Base-by-base conservation (phyloP, 2,888 invertebrate species). In the Carabus problematicus region DNA sequence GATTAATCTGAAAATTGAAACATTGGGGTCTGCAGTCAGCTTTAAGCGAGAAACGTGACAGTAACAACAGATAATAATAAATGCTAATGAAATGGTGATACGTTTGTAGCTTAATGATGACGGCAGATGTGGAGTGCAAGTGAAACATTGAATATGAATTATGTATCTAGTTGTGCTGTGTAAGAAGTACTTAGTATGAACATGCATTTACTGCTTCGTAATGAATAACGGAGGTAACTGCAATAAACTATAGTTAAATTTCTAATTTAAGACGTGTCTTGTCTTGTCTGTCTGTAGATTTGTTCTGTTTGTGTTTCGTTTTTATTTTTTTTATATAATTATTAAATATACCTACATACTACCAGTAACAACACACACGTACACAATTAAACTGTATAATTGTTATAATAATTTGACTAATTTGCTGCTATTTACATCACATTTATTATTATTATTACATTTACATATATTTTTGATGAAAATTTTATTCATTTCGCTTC, bases 361-460 rank as follows among this genome's bases (percentile, higher is more conserved):
- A 29, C 29, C 6, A 54, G 41, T 54, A 63, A 54, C 41, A 54
- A 40, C 56, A 56, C 45, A 45, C 58, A 64, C 64, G 56, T 29
- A 29, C 29, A 29, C 6, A 29, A 29, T 64, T 64, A 64, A 64
- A 58, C 19, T 55, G 39, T 19, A 19, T 58, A 64, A 56, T 29
- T 19, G 55, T 56, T 64, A 29, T 42, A 59, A 29, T 29, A 39
- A 29, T 41, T 67, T 16, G 52, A 67, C 58, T 67, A 67, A 67
- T 67, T 59, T 59, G 66, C 66, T 67, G 66, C 66, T 67, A 67
- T 67, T 59, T 56, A 59, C 66, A 67, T 67, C 66, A 67, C 66
- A 14, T 49, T 59, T 59, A n/a, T 54, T 54, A 54, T 7, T 1
- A 7, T n/a, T 52, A 39, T 9, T 19, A 18, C 29, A 11, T 64